Evolutionary conservation across 2,797 vertebrate genomes (phyloP), one percentile per base, ranked within the genome.

Genomic region (Crenichthys baileyi): DNA sequence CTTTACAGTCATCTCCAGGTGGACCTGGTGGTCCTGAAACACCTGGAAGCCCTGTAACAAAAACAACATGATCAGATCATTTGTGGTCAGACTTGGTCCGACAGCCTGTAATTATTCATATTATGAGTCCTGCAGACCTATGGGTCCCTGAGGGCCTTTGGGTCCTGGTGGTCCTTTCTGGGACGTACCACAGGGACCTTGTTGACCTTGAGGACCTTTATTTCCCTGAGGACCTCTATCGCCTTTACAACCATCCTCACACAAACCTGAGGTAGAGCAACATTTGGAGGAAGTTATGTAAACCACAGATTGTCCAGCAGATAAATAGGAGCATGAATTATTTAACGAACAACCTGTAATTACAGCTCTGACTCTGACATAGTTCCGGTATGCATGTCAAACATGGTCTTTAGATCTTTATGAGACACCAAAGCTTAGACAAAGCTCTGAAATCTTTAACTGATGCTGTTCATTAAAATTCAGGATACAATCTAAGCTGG

Each of bases 11-110:
- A 5, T 50, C 55, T 60, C 95, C 95, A 60, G 70, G 55, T 46
- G 41, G 7, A 67, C 95, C 95, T 53, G 77, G 16, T 56, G 79
- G 79, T 85, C 96, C 95, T 63, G 0, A 2, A 46, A 0, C 7
- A 73, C 95, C 96, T 82, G 77, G 76, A 16, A 92, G 83, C 29
- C 96, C 96, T 94, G 50, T 50, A 87, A 67, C 73, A 73, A 5
- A 85, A 6, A 74, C 71, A 0, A n/a, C 22, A 44, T 65, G 60
- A 78, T 12, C 15, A 3, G 16, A 36, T 36, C 31, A 36, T 20
- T 36, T 4, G 50, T 13, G 29, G 1, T 76, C 2, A 22, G 74
- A 16, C 15, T n/a, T 24, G 65, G 18, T 22, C 7, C 11, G 20
- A 41, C 63, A 22, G 36, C 63, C 20, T 24, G 0, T 13, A 41